Percentiles rank a stretch among this genome's conserved stretches.
phyloP scores from a whole-genome alignment of 2,113 vertebrate species.

The Xenus cinereus region DNA sequence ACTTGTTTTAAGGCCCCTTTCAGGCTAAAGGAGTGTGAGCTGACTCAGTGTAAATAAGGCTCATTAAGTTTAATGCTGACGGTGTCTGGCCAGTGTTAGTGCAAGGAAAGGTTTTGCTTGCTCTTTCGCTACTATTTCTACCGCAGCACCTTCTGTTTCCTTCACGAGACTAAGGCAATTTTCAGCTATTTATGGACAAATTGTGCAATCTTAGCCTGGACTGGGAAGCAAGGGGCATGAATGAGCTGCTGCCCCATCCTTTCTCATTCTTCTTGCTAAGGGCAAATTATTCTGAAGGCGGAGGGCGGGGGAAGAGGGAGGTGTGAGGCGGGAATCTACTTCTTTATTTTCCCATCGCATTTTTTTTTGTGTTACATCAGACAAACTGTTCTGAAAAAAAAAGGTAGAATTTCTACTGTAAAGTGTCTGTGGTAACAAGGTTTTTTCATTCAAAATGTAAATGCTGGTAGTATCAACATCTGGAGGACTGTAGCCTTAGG shows the following conservation, averaged over 20 bases:
- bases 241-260: neutral
- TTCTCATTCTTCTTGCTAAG: neutral
- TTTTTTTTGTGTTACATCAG: neutral
- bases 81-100: neutral
- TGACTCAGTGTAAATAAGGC: neutral
- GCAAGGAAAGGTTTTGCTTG: neutral
- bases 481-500: conserved; percentile 69
- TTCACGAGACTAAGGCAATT: neutral
- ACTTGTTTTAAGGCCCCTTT: conserved; percentile 2
- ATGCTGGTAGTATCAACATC: conserved; percentile 62
- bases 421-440: neutral
- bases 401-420: neutral
- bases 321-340: no score
- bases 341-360: neutral
- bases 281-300: neutral
- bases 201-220: neutral
- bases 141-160: neutral
- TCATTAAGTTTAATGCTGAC: neutral
- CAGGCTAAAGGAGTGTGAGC: neutral
- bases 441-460: conserved; percentile 32
- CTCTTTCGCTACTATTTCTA: neutral
- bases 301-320: no score
- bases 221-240: neutral
- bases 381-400: neutral
- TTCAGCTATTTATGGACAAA: neutral